Conservation (phyloP, 2,113 vertebrate genomes). For the Percina caprodes region DNA sequence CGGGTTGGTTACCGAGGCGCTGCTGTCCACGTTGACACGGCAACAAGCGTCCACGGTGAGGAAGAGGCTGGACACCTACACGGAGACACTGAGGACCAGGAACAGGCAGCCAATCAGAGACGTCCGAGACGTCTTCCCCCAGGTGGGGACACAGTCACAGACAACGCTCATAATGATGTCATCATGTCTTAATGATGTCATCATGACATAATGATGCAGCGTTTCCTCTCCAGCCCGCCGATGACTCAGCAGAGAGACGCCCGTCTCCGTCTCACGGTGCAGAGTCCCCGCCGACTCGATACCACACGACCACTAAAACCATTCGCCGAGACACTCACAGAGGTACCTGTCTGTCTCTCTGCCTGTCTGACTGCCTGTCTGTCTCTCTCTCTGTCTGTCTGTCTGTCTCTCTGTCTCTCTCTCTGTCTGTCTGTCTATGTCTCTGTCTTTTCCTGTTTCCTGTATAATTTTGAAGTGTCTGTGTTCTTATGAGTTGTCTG, state of each 20-base stretch:
- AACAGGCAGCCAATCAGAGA: slow-evolving; percentile 90
- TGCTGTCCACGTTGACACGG: slow-evolving; percentile 92
- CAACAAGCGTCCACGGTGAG: slow-evolving; percentile 93
- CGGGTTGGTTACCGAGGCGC: slow-evolving; percentile 79
- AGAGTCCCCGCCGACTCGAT: slow-evolving; percentile 32
- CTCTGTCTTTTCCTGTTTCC: too few relatives aligned
- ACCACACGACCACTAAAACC: slow-evolving; percentile 68
- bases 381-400: too few relatives aligned
- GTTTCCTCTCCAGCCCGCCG: slow-evolving; percentile 32
- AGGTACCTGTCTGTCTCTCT: slow-evolving; percentile 52
- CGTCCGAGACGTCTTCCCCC: slow-evolving; percentile 92
- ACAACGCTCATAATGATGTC: too few relatives aligned
- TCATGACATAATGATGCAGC: not conserved
- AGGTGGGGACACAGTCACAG: slow-evolving; percentile 78
- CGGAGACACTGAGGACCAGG: slow-evolving; percentile 90
- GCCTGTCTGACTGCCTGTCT: too few relatives aligned
- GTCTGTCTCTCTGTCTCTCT: too few relatives aligned
- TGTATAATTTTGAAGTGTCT: too few relatives aligned
- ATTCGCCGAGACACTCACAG: slow-evolving; percentile 57
- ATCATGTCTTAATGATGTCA: too few relatives aligned
- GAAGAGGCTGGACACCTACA: slow-evolving; percentile 93
- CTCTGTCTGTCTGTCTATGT: too few relatives aligned
- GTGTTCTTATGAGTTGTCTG: too few relatives aligned
- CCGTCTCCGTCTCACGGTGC: not conserved
- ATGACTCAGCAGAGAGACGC: slow-evolving; percentile 49